phyloP scores from a whole-genome alignment of 2,113 vertebrate species.

The Xenotilapia caudafasciata region DNA sequence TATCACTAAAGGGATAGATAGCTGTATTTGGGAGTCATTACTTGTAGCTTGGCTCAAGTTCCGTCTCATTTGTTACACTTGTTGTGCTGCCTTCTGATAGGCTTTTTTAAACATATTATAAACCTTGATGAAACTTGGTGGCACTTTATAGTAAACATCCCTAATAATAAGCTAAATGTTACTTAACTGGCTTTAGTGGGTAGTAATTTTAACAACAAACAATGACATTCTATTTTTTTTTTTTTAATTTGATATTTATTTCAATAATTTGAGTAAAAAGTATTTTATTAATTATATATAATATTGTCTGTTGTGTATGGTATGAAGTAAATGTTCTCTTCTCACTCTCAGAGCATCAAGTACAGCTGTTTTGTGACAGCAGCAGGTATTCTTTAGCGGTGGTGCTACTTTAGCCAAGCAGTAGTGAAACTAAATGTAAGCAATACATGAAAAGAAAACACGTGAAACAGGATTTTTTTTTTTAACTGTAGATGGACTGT shows the following conservation, averaged over 20 bases:
- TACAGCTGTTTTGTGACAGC: neutral
- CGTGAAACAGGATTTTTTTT: neutral
- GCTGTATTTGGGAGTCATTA: neutral
- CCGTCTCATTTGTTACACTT: neutral
- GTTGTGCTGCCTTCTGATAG: neutral
- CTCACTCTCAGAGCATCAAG: neutral
- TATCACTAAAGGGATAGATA: neutral
- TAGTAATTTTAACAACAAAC: neutral
- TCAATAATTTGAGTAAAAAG: neutral
- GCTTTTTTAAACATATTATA: neutral
- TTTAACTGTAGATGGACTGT: neutral
- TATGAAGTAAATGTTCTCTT: neutral
- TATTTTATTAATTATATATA: neutral
- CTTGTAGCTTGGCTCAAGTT: neutral
- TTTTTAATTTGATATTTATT: neutral
- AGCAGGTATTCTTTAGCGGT: neutral
- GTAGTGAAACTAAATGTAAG: neutral
- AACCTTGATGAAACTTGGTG: neutral
- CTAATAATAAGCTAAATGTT: neutral
- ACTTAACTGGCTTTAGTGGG: neutral
- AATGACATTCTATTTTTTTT: neutral
- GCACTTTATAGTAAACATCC: neutral
- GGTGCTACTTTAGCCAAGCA: neutral
- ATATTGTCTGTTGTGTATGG: neutral
- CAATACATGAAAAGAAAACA: neutral